These are phyloP conservation scores for Nesidiocoris tenuis DNA, from an alignment of 2,888 invertebrate genomes.

Conservation along the genomic window DNA sequence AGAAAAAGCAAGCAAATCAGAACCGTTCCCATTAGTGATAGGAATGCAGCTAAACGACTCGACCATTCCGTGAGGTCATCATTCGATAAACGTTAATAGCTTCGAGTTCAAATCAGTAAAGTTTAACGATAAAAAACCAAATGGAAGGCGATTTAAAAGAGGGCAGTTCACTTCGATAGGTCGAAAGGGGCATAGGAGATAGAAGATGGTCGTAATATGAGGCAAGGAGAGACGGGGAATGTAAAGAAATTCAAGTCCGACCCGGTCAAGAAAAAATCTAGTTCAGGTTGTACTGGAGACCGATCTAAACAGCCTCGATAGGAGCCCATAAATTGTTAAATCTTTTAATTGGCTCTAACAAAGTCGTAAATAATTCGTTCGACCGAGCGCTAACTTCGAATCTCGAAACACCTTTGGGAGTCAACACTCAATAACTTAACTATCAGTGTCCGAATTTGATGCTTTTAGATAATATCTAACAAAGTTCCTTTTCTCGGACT, in stretches of 20 bases:
- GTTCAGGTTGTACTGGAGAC: conserved; percentile 10
- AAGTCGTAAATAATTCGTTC: conserved; percentile 18
- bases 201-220: no score
- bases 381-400: not conserved
- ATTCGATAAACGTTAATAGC: not conserved
- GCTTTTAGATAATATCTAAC: no score
- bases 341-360: conserved; percentile 29
- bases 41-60: not conserved
- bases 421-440: not conserved
- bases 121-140: not conserved
- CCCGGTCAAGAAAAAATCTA: conserved; percentile 12
- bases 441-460: not conserved
- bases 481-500: no score
- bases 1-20: no score
- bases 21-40: not conserved
- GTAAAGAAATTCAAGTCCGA: not conserved
- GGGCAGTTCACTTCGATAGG: not conserved
- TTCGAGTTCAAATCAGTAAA: not conserved
- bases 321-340: conserved; percentile 19
- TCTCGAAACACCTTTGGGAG: not conserved
- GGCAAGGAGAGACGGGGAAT: no score
- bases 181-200: not conserved
- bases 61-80: not conserved
- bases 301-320: conserved; percentile 23
- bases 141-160: not conserved